phyloP scores from a whole-genome alignment of 2,113 vertebrate genomes.

The Oriolus oriolus region DNA sequence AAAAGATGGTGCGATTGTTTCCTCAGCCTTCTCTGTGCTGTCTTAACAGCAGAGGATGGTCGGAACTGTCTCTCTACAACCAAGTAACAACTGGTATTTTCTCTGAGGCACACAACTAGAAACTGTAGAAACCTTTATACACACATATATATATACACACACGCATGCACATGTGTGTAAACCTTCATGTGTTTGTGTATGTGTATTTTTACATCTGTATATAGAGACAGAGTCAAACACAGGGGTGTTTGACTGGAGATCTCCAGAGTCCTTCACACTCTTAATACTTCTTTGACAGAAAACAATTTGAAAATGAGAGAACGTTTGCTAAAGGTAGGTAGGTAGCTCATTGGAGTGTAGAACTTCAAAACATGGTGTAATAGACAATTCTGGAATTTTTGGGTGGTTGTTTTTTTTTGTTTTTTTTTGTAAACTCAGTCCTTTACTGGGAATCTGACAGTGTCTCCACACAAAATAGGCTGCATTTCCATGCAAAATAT shows the following conservation, averaged over 20 bases:
- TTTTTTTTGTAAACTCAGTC: not conserved
- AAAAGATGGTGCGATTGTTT: not conserved
- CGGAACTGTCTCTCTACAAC: not conserved
- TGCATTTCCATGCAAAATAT: not conserved
- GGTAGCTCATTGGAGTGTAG: not conserved
- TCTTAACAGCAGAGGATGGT: not conserved
- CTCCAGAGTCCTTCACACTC: not conserved
- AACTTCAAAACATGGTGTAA: not conserved
- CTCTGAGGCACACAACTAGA: not conserved
- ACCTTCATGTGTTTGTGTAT: not conserved
- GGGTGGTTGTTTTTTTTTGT: not conserved
- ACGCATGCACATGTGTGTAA: not conserved
- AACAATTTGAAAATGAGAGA: not conserved
- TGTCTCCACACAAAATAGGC: not conserved
- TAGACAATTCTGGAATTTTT: not conserved
- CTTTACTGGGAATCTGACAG: not conserved
- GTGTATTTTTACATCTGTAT: not conserved
- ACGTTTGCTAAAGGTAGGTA: not conserved
- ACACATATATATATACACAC: no score
- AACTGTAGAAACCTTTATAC: not conserved
- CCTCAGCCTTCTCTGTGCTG: fast-evolving
- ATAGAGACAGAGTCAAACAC: not conserved
- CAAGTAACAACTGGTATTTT: not conserved
- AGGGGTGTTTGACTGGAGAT: fast-evolving
- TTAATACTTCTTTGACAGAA: not conserved